Percentiles rank a stretch among this genome's conserved stretches.
Conservation (phyloP, 2,113 vertebrate species). For the Steatornis caripensis region DNA sequence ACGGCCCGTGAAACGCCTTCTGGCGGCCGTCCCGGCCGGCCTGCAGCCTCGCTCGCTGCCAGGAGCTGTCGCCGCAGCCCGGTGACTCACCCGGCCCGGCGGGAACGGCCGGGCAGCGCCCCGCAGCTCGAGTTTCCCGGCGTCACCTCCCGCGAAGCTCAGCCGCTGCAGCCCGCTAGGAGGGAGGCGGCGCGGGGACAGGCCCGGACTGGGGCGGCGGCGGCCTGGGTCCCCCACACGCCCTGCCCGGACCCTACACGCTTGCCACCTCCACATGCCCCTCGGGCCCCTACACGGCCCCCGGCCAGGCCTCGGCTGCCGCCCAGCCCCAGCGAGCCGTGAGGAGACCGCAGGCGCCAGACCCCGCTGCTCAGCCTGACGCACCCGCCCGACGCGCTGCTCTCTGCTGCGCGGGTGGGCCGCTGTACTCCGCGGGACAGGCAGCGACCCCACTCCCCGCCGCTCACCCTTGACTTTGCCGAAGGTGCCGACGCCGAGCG, state of each 20-base stretch:
- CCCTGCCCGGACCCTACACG: too few species aligned
- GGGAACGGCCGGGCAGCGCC: not conserved
- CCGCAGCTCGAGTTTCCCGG: not conserved
- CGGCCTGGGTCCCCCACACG: too few species aligned
- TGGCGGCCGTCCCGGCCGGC: not conserved
- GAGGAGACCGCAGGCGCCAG: not conserved
- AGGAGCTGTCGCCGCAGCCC: not conserved
- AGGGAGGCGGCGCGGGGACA: not conserved
- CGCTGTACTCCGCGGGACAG: too few species aligned
- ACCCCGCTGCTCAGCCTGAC: not conserved
- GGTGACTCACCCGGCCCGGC: not conserved
- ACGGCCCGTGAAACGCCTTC: not conserved
- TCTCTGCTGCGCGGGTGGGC: not conserved
- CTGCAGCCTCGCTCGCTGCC: too few species aligned
- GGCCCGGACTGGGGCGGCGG: too few species aligned
- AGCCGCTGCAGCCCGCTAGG: too few species aligned
- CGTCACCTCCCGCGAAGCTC: not conserved
- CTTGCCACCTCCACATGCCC: too few species aligned
- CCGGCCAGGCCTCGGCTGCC: not conserved
- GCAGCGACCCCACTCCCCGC: not conserved
- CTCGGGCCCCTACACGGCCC: too few species aligned
- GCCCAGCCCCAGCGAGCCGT: not conserved
- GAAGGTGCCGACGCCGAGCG: slow-evolving; percentile 94
- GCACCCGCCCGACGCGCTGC: not conserved
- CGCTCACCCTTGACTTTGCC: slow-evolving; percentile 94